Evolutionary conservation across 2,888 invertebrate genomes (phyloP), one percentile per base, ranked within the genome.

Genomic region (Hypercompe scribonia): DNA sequence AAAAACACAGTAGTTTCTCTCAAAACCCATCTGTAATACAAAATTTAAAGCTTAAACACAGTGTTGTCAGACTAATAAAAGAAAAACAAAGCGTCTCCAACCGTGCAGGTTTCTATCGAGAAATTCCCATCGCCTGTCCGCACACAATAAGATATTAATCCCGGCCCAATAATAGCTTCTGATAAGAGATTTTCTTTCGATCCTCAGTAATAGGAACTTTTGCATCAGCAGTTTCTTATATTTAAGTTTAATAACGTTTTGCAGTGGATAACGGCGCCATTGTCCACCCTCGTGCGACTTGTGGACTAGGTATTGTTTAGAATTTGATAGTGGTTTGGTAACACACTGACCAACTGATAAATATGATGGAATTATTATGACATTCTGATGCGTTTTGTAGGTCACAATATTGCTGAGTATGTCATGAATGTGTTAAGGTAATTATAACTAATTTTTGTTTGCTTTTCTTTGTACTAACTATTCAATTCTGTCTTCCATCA

Each of bases 141-240:
- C 87, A 85, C 86, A 85, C 88, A 88, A 90, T 87, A 90, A 90
- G 92, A 93, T 93, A 94, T 93, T 94, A 94, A 94, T 93, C 91
- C 89, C 82, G 81, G 80, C 86, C 86, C 91, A 91, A 92, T 92
- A 91, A 92, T 91, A 92, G 92, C 90, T 92, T 90, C 86, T 92
- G 94, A 94, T 94, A 93, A 93, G 92, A 92, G 93, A 94, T 94
- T 94, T 94, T 91, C 92, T 91, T 91, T 90, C 91, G 89, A 92
- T 92, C 91, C 90, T 87, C 83, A 79, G 91, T 94, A 95, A 95
- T 94, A 89, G 93, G 91, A 94, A 91, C 92, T 94, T 94, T 93
- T 92, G 92, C 93, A 92, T 92, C 92, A 88, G 74, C 87, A 90
- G 84, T 78, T 90, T 79, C 83, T 86, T 86, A 89, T 93, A 92